Evolutionary conservation across 2,888 invertebrate species (phyloP), one percentile per base, ranked within the genome.

Genomic region (Sinentomon sp.): DNA sequence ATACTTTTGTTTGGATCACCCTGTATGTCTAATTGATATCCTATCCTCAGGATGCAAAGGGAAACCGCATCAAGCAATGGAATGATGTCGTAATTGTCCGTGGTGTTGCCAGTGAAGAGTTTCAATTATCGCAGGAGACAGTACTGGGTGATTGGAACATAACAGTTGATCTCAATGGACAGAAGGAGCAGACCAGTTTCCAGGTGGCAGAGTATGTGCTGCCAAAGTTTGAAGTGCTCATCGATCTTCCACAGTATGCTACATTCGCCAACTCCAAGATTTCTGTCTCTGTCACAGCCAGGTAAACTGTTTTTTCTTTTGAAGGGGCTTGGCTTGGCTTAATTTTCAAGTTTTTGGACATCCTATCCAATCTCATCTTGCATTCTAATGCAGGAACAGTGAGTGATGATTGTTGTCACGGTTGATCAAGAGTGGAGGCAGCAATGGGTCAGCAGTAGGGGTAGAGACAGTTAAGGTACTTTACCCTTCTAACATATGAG

Each of bases 221-320:
- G 42, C 94, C 94, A 1, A 87, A 87, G 50, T 94, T 87, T 53
- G 70, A 85, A 48, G 76, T 92, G 36, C 64, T 65, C 19, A 67
- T 92, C 38, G 68, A 75, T 41, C 64, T 82, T 20, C 74, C 78
- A 1, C 64, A 72, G 33, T 78, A 80, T 52, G 64, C 72, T 5
- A 71, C 82, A 2, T 73, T 77, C 49, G 67, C 67, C 40, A 78
- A 82, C 32, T 70, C 69, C 27, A 65, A 68, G 38, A 62, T 89
- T 29, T 63, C 62, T 14, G 74, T 75, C 17, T 72, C 75, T 16
- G 63, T 92, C 4, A 66, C 70, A 32, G 73, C 87, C 13, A 75
- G 70, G 76, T 83, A 61, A 61, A 52, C 23, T 17, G 18, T 14
- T 9, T n/a, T n/a, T n/a, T n/a, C n/a, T n/a, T n/a, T n/a, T n/a